Evolutionary conservation across 2,113 vertebrate species (phyloP), one percentile per base, ranked within the genome.

Genomic region (Microtus ochrogaster): DNA sequence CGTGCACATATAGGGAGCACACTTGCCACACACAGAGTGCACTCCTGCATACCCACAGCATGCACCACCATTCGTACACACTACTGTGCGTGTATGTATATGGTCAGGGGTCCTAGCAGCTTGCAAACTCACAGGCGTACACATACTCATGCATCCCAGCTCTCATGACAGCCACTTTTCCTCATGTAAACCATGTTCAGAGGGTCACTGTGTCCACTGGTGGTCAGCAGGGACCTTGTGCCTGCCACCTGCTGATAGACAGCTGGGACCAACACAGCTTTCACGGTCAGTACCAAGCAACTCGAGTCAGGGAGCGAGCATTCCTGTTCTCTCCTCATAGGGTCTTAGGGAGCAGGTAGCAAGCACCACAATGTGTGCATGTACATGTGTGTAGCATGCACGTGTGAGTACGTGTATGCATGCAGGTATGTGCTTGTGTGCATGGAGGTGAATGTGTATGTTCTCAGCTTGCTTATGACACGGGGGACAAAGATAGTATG

Each of bases 391-490:
- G 55, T 1, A 2, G 12, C 0, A 3, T 12, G 33, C 36, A 63
- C 61, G 33, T 30, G 13, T 63, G 26, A 36, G 28, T 72, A 68
- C 52, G 63, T 41, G n/a, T 41, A 41, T 83, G 79, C 1, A 61
- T 16, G 55, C 13, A 28, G n/a, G 13, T 61, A 13, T 16, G 3
- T 61, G 21, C 79, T 39, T 82, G 63, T 49, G 39, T 0, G 28
- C 2, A 26, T 17, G 33, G 0, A 8, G 7, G 33, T 7, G 36
- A 17, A 4, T 16, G 21, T 1, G 0, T 4, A 4, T 28, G 7
- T 13, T 28, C 30, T 81, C 66, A 41, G 83, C 33, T 47, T 1
- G 5, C 16, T 28, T 44, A 63, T 52, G 17, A 19, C 17, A 28
- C 22, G 65, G 41, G 86, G 14, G 36, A 47, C 39, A 3, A 5